phyloP scores from a whole-genome alignment of 2,888 invertebrate genomes.

The Diaperis boleti region DNA sequence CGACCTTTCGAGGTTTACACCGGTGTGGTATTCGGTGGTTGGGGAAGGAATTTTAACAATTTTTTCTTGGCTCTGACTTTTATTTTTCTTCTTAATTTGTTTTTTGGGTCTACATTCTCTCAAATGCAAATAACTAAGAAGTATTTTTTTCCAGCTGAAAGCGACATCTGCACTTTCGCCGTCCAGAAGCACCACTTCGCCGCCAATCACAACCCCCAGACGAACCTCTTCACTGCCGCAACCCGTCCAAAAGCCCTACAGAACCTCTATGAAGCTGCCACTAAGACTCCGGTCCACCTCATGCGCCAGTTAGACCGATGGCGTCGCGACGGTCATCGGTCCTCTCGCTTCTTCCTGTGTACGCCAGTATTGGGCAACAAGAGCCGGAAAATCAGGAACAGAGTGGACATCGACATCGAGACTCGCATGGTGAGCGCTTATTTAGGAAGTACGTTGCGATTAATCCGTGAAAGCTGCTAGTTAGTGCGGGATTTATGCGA shows the following conservation, averaged over 20 bases:
- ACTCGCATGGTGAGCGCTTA: constrained; percentile 86
- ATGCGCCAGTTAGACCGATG: constrained; percentile 77
- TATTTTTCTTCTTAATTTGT: too few relatives aligned
- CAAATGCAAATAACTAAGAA: not conserved
- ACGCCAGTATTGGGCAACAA: constrained; percentile 84
- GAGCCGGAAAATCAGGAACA: constrained; percentile 76
- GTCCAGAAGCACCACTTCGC: constrained; percentile 82
- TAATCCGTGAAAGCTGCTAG: constrained; percentile 31
- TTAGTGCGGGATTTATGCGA: constrained; percentile 20
- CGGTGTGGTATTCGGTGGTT: too few relatives aligned
- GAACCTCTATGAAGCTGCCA: constrained; percentile 84
- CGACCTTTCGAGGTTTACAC: too few relatives aligned
- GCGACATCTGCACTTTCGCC: constrained; percentile 91
- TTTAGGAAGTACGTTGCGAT: constrained; percentile 22
- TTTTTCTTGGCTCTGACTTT: too few relatives aligned
- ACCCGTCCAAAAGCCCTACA: constrained; percentile 82
- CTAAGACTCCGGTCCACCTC: constrained; percentile 73
- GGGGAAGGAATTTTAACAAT: too few relatives aligned
- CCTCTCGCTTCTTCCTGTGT: constrained; percentile 82
- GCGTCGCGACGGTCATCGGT: constrained; percentile 73
- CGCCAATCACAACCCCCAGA: constrained; percentile 76
- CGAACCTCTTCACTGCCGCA: constrained; percentile 80
- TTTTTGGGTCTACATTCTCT: too few relatives aligned
- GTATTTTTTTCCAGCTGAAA: constrained; percentile 78
- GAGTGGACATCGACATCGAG: constrained; percentile 86